Evolutionary conservation across 2,888 invertebrate species (phyloP), one percentile per base, ranked within the genome.

Genomic region (Mimas tiliae): DNA sequence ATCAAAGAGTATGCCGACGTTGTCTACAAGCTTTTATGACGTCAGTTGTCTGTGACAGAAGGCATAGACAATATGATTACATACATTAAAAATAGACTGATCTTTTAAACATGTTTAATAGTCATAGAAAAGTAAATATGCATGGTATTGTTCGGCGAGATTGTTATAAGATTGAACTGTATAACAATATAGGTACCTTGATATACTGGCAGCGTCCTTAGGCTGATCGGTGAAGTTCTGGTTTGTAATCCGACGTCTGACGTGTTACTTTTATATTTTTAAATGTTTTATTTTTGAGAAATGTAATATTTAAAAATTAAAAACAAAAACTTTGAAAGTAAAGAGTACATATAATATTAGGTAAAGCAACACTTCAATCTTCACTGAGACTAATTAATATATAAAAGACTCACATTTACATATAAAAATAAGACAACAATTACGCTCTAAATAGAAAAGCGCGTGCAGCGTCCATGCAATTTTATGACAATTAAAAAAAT

Each of bases 1-100:
- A 71, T 77, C 67, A 80, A 83, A 87, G 81, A 73, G 67, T 47
- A 51, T 62, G 73, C 85, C 87, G 84, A 77, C 76, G 66, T 74
- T 71, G 71, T 75, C 50, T 52, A 47, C 14, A 52, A 48, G 16
- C 50, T 63, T 66, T 48, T 42, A 58, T 58, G 58, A 58, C 58
- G 58, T 58, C 38, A 58, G 38, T 48, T 62, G 69, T 69, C 68
- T 68, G 69, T 74, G 75, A 74, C 74, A 72, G 53, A 66, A 66
- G 68, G 12, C 19, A 52, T 12, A 38, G 38, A 38, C 9, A 14
- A 58, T 16, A 58, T 42, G 9, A 7, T 55, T 42, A 58, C 12
- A 9, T 14, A 38, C 11, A 12, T 42, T 55, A 55, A 2, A n/a
- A 9, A 34, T 34, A n/a, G n/a, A 1, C 1, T 27, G 27, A 3